A percentile compares a stretch with the other conserved stretches of the same genome.
These are phyloP conservation scores for Tachysurus vachellii DNA, from an alignment of 2,113 vertebrate genomes.

Conservation along the genomic window DNA sequence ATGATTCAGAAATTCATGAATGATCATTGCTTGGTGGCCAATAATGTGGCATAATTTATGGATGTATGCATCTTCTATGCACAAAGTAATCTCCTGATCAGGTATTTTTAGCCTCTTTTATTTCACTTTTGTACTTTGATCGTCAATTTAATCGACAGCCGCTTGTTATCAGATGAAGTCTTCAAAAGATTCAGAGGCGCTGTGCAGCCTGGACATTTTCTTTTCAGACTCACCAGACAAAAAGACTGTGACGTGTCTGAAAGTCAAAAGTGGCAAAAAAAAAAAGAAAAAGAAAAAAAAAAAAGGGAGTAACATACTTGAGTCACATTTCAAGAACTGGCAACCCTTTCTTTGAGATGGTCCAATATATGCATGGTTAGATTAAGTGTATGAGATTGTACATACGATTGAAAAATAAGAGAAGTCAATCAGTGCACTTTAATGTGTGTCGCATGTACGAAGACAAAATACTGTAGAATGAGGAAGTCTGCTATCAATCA, in stretches of 20 bases:
- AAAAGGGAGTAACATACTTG: slow-evolving; percentile 7
- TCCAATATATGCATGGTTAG: slow-evolving; percentile 51
- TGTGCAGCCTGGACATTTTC: neutral
- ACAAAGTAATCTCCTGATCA: slow-evolving; percentile 54
- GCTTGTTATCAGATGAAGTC: neutral
- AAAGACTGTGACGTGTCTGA: neutral
- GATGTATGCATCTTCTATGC: slow-evolving; percentile 63
- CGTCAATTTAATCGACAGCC: neutral
- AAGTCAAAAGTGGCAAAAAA: neutral
- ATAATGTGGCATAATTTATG: slow-evolving; percentile 37
- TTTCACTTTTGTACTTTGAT: slow-evolving; percentile 24
- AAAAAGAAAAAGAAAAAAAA: neutral
- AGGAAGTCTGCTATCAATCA: neutral
- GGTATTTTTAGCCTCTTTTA: slow-evolving; percentile 37
- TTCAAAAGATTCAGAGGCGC: neutral
- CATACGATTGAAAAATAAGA: slow-evolving; percentile 33
- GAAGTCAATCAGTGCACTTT: slow-evolving; percentile 70
- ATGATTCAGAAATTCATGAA: slow-evolving; percentile 63
- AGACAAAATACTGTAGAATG: neutral
- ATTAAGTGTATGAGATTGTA: slow-evolving; percentile 36
- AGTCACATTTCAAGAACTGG: slow-evolving; percentile 30
- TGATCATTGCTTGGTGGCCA: slow-evolving; percentile 53
- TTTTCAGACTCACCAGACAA: neutral
- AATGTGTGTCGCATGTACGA: slow-evolving; percentile 44
- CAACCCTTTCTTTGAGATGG: slow-evolving; percentile 3